Evolutionary conservation across 2,113 vertebrate species (phyloP).

Genomic region (Erythrocercus mccallii): DNA sequence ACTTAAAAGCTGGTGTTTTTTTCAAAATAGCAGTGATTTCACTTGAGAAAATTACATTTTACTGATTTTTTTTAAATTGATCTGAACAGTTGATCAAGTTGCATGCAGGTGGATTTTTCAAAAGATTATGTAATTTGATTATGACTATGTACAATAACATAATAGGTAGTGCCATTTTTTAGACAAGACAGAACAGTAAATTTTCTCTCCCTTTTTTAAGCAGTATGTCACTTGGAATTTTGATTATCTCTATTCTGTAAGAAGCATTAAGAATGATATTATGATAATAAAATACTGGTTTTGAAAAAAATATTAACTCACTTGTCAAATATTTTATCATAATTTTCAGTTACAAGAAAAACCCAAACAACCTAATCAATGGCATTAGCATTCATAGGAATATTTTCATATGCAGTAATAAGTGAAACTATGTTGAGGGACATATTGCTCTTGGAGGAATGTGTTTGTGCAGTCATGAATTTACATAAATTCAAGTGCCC

Average conservation of each 20-base stretch:
- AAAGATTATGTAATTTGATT: neutral
- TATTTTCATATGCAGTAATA: constrained; percentile 39
- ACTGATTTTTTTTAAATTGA: neutral
- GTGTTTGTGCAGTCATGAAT: neutral
- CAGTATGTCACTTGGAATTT: neutral
- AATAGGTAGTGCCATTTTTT: neutral
- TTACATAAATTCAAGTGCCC: constrained; percentile 7
- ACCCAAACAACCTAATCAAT: neutral
- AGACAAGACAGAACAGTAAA: neutral
- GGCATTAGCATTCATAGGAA: constrained; percentile 25
- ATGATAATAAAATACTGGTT: neutral
- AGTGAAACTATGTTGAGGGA: constrained; percentile 1
- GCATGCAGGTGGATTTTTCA: neutral
- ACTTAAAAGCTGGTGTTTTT: neutral
- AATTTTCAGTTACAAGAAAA: constrained; percentile 47
- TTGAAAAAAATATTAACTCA: neutral
- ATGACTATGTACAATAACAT: neutral
- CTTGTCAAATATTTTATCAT: constrained; percentile 38
- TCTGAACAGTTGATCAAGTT: neutral
- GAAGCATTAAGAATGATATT: neutral
- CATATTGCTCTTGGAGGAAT: neutral
- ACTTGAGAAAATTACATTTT: neutral
- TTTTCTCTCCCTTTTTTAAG: neutral
- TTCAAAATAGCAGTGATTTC: neutral
- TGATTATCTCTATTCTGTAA: neutral